These are phyloP conservation scores for Gopherus evgoodei DNA, from an alignment of 2,113 vertebrate species.

Conservation along the genomic window DNA sequence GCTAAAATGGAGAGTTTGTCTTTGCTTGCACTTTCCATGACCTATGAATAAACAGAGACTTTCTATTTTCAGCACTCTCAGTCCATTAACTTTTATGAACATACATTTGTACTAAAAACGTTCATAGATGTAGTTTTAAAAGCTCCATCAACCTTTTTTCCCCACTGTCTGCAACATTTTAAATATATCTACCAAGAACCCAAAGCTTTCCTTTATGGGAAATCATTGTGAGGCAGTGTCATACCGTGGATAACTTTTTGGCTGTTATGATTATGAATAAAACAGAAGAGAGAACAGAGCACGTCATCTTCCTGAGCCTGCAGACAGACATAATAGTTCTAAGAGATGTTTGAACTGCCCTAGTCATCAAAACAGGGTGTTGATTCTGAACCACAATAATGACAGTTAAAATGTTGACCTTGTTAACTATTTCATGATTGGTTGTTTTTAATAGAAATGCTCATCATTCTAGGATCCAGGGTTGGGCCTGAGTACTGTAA, in stretches of 20 bases:
- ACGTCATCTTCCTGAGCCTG: not conserved
- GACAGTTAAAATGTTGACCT: not conserved
- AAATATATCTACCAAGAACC: not conserved
- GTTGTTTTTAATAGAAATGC: not conserved
- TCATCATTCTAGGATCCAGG: not conserved
- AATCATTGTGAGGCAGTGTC: not conserved
- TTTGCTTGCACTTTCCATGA: constrained; percentile 65
- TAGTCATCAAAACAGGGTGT: not conserved
- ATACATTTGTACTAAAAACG: constrained; percentile 5
- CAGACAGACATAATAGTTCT: not conserved
- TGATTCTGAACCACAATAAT: not conserved
- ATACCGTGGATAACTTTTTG: not conserved
- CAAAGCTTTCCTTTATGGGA: not conserved
- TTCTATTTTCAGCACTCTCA: constrained; percentile 67
- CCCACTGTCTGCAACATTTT: not conserved
- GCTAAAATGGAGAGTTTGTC: constrained; percentile 37
- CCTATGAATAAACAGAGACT: constrained; percentile 67
- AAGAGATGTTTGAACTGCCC: not conserved
- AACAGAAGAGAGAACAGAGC: not conserved
- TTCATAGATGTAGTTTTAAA: not conserved
- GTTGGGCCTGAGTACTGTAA: not conserved
- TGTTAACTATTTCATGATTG: not conserved
- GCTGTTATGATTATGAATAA: not conserved
- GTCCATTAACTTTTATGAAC: constrained; percentile 62
- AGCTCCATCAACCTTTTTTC: not conserved